Evolutionary conservation across 2,888 invertebrate genomes (phyloP), one percentile per base, ranked within the genome.

Genomic region (Amphimallon solstitiale): DNA sequence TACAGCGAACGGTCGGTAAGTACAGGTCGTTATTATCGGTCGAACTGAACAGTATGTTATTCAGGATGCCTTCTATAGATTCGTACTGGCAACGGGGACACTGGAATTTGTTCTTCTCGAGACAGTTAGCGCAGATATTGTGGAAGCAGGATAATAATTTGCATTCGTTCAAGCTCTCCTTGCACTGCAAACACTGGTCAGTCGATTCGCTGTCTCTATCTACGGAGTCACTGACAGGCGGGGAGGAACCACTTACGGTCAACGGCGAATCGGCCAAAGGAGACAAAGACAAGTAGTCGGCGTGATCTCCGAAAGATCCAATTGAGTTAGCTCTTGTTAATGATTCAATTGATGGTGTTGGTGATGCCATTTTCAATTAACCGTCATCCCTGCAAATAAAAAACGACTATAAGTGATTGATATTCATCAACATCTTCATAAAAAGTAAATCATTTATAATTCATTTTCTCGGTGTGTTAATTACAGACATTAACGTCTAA

Each of bases 331-430:
- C 93, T 89, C 92, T 91, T 82, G 92, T 91, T 86, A 92, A 88
- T 86, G 94, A 95, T 88, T 94, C 95, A 87, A 94, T 87, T 85
- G 94, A 95, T 85, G 94, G 94, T 86, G 94, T 94, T 80, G 89
- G 89, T 86, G 94, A 93, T 89, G 93, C 94, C 94, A 94, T 94
- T 89, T 92, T 93, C 90, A 92, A 86, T 90, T 90, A 89, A 90
- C 90, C 91, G 88, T 90, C 91, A 91, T 91, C 90, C 91, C 91
- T 91, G 88, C 37, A 88, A 89, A 48, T n/a, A 51, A 63, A 56
- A 38, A 9, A 43, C 4, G 15, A 2, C 7, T 10, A 9, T 29
- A 29, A 29, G 29, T 5, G 29, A 29, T 29, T 29, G 5, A 7
- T 29, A 9, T 29, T 29, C 9, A 7, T 5, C 5, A 5, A 29